Percentiles rank a stretch among this genome's conserved stretches.
phyloP scores from a whole-genome alignment of 2,113 vertebrate genomes.

The Sturnus vulgaris region DNA sequence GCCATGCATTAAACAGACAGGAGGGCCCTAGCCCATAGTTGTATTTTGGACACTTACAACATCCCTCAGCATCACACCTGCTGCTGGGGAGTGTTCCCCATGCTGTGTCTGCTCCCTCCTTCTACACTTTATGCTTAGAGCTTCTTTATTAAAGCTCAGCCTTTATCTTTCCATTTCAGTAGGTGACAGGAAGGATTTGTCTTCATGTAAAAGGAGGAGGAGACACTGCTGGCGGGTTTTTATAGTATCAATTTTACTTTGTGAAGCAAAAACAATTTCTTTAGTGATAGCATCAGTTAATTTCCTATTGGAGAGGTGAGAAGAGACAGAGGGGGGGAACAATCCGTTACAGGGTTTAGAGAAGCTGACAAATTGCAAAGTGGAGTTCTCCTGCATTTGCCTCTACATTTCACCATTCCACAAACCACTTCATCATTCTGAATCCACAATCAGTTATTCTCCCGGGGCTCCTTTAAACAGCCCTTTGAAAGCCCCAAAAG shows the following conservation, averaged over 20 bases:
- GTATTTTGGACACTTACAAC: not conserved
- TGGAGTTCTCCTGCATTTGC: slow-evolving; percentile 45
- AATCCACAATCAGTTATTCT: slow-evolving; percentile 56
- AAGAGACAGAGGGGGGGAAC: slow-evolving; percentile 14
- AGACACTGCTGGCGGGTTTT: slow-evolving; percentile 61
- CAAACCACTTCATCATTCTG: slow-evolving; percentile 36
- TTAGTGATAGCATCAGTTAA: slow-evolving; percentile 77
- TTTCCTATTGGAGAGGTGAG: slow-evolving; percentile 74
- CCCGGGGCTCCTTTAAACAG: slow-evolving; percentile 16
- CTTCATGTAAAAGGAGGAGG: slow-evolving; percentile 67
- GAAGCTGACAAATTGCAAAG: slow-evolving; percentile 64
- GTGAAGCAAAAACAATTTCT: slow-evolving; percentile 72
- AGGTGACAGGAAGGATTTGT: slow-evolving; percentile 48
- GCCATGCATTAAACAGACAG: not conserved
- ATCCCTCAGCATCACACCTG: not conserved
- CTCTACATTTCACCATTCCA: slow-evolving; percentile 19
- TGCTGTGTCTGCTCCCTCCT: not conserved
- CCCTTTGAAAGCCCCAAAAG: slow-evolving; percentile 39
- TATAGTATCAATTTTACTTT: slow-evolving; percentile 72
- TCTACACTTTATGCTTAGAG: not conserved
- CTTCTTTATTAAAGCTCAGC: slow-evolving; percentile 60
- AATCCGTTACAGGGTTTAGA: slow-evolving; percentile 43
- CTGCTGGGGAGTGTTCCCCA: not conserved
- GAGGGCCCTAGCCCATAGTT: accelerated
- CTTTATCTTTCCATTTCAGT: slow-evolving; percentile 67